Evolutionary conservation across 2,888 invertebrate species (phyloP), one percentile per base, ranked within the genome.

Genomic region (Autographa pulchrina): DNA sequence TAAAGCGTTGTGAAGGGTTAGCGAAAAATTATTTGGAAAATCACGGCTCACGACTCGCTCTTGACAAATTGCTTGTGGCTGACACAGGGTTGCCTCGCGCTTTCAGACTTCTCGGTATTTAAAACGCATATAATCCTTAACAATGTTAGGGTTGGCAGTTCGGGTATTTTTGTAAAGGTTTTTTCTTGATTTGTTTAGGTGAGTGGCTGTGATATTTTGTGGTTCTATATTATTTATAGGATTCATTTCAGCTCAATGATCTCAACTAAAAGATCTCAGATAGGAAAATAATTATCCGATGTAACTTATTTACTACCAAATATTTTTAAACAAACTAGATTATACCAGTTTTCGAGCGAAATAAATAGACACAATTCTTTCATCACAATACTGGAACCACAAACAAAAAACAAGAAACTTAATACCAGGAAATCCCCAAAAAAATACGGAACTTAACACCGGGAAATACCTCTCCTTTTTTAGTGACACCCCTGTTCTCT

Each of bases 51-150:
- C 71, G 69, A 77, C 63, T 31, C 73, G 71, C 81, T 80, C 79
- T 83, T 86, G 86, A 90, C 86, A 89, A 89, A 89, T 88, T 76
- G 85, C 79, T 80, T 81, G 83, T 71, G 85, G 84, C 77, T 70
- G 62, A 43, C 18, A 31, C 35, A 84, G 83, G 83, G 83, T 35
- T 84, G 81, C 59, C 74, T 48, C 9, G 20, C 41, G 41, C 16
- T 16, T 58, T 56, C 18, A 25, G 58, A 48, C 48, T 66, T 63
- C 32, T 14, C 38, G 48, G 60, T 16, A 54, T 20, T 35, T 67
- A 62, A 75, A 71, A 68, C 48, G 64, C 11, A 75, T 70, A 68
- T 74, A 31, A 56, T 56, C 54, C 54, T 56, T 56, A 25, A 56
- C 54, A 4, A 25, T 20, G 20, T 20, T 56, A 56, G 54, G 54